Conservation (phyloP, 2,797 vertebrate species). For the Takifugu ocellatus region DNA sequence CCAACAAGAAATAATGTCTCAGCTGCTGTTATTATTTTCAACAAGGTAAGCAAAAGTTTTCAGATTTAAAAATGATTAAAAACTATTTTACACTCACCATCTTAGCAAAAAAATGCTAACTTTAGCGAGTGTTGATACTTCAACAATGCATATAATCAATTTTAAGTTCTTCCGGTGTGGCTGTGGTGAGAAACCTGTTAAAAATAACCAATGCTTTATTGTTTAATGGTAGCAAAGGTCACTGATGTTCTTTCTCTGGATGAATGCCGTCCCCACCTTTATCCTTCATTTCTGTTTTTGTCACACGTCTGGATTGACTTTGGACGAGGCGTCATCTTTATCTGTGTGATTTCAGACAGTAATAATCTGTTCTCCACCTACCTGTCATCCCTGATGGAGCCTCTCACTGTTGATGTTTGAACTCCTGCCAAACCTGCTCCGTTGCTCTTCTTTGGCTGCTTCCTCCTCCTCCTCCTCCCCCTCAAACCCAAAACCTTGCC, state of each 20-base stretch:
- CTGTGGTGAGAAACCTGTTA: no score
- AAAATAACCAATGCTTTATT: background rate
- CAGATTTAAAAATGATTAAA: no score
- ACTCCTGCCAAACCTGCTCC: conserved; percentile 57
- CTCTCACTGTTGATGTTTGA: conserved; percentile 47
- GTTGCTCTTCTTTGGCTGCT: conserved; percentile 55
- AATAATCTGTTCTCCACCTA: conserved; percentile 50
- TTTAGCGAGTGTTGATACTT: no score
- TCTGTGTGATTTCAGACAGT: conserved; percentile 45
- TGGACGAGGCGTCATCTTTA: conserved; percentile 24
- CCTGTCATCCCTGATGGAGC: conserved; percentile 49
- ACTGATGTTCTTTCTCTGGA: background rate
- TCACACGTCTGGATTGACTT: conserved; percentile 31
- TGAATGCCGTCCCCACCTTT: conserved; percentile 14
- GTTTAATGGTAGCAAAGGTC: background rate
- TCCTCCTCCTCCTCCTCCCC: conserved; percentile 22
- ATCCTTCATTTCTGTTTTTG: conserved; percentile 16
- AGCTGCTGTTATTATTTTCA: no score
- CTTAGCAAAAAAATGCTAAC: no score
- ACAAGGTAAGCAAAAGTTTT: no score
- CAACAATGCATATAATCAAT: no score
- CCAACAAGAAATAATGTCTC: no score
- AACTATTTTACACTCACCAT: no score
- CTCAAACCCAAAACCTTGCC: conserved; percentile 8
- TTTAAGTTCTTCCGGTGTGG: no score